Base-by-base conservation (phyloP, 2,888 invertebrate species). In the Villa cingulata region DNA sequence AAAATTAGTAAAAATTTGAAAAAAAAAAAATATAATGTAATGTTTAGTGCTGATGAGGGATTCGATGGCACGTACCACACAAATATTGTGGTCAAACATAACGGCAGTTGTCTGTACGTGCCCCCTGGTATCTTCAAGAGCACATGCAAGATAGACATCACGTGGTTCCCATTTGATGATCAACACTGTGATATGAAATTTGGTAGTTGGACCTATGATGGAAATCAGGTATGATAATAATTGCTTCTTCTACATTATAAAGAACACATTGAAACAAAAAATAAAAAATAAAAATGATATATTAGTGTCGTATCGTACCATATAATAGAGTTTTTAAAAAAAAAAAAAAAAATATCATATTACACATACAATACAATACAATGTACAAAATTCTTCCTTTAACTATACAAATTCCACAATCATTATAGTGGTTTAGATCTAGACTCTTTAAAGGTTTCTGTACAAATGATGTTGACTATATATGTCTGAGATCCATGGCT, bases 161-260 rank as follows among this genome's bases (percentile, higher is more conserved):
- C 95, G 74, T 97, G 96, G 96, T 98, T 98, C 81, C 97, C 97
- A 74, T 98, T 97, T 80, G 98, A 98, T 80, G 96, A 97, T 77
- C 98, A 98, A 82, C 86, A 87, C 76, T 98, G 98, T 80, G 86
- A 90, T 75, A 91, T 97, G 89, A 94, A 97, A 83, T 97, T 97
- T 74, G 97, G 97, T 77, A 95, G 96, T 77, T 98, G 98, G 98
- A 96, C 97, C 69, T 95, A 97, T 79, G 90, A 91, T 74, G 94
- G 94, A 77, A 85, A 84, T 77, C 88, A 89, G 86, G 89, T 89
- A 86, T 53, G 57, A 49, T 44, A 50, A 48, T 32, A 20, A 29
- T 34, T 17, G 27, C 18, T 37, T 38, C 41, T 19, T 20, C 9
- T n/a, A n/a, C n/a, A n/a, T n/a, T n/a, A 15, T 15, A 40, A 40